Percentiles rank a stretch among this genome's conserved stretches.
phyloP scores from a whole-genome alignment of 2,888 invertebrate genomes.

The Hemithea aestivaria region DNA sequence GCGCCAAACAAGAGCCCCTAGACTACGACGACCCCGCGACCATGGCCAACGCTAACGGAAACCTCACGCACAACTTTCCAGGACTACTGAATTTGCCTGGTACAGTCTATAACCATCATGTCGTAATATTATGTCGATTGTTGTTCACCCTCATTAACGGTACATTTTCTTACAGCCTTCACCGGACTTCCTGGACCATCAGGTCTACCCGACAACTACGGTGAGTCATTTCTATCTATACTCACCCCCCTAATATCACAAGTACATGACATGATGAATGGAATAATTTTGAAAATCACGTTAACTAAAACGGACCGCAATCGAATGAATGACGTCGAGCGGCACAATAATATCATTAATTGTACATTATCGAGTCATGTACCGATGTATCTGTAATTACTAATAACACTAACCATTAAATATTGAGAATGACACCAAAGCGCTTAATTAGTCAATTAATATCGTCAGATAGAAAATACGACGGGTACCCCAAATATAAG shows the following conservation, averaged over 20 bases:
- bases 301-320: constrained; percentile 42
- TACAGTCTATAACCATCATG: constrained; percentile 37
- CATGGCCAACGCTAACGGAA: constrained; percentile 81
- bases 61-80: constrained; percentile 86
- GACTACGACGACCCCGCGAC: constrained; percentile 85
- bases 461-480: constrained; percentile 35
- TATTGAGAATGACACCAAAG: constrained; percentile 55
- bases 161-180: constrained; percentile 80
- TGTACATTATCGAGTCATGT: constrained; percentile 66
- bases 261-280: constrained; percentile 52
- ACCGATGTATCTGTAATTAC: constrained; percentile 37
- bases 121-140: no score
- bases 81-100: constrained; percentile 90
- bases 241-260: constrained; percentile 39
- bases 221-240: constrained; percentile 74
- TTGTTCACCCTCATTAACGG: not conserved
- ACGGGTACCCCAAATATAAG: constrained; percentile 31
- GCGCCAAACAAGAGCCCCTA: constrained; percentile 86
- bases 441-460: constrained; percentile 44
- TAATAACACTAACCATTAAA: constrained; percentile 66
- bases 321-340: constrained; percentile 40
- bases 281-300: constrained; percentile 39
- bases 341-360: constrained; percentile 54
- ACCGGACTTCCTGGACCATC: constrained; percentile 89
- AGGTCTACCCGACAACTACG: constrained; percentile 91